These are phyloP conservation scores for Ptyas mucosa DNA, from an alignment of 2,113 vertebrate genomes.

Conservation along the genomic window DNA sequence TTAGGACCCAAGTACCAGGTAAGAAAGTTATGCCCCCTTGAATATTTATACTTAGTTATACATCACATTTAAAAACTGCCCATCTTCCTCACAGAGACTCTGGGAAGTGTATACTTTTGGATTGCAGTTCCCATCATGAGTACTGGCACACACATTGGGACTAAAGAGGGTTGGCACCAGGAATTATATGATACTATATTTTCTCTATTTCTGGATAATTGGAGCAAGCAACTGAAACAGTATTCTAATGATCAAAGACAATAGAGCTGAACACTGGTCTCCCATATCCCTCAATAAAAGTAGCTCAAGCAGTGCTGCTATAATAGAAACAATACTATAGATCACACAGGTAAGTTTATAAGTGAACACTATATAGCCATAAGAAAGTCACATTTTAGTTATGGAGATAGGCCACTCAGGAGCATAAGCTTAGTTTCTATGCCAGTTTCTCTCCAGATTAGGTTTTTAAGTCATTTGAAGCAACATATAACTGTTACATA, in stretches of 20 bases:
- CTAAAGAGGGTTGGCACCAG: background rate
- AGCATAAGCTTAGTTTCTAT: background rate
- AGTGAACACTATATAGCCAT: conserved; percentile 14
- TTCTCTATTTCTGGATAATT: background rate
- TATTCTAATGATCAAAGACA: conserved; percentile 15
- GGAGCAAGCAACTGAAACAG: background rate
- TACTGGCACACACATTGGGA: background rate
- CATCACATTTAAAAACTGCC: background rate
- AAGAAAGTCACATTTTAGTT: conserved; percentile 15
- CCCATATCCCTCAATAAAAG: background rate
- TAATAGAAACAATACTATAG: background rate
- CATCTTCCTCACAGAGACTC: background rate
- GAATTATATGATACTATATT: background rate
- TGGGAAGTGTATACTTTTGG: background rate
- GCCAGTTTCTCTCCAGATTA: background rate
- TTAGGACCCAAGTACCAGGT: background rate
- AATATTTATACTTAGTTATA: background rate
- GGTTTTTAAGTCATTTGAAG: conserved; percentile 16
- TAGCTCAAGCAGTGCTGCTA: background rate
- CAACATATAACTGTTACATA: conserved; percentile 33
- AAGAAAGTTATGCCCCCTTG: background rate
- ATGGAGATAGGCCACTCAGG: conserved; percentile 14
- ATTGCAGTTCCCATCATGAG: background rate
- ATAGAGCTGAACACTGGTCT: background rate
- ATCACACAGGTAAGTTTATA: rapidly evolving